Base-by-base conservation (phyloP, 1,140 invertebrate genomes). In the Drosophila burlai region DNA sequence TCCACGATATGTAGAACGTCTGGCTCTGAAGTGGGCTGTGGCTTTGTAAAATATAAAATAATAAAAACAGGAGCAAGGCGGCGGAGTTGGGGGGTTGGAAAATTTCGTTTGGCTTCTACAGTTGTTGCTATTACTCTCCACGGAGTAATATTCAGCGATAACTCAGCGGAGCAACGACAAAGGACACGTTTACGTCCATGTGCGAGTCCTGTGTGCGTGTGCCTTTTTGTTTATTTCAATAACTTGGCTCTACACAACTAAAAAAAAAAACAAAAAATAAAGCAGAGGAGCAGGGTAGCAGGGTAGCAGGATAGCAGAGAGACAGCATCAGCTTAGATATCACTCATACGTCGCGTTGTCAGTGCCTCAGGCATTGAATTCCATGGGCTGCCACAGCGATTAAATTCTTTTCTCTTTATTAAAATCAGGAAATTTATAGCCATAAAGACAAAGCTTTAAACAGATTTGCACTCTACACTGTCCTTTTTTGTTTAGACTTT, bases 111-210 rank as follows among this genome's bases (percentile, higher is more conserved):
- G 68, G 60, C 60, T 79, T 57, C 79, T 72, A 47, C 73, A 58
- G 43, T 72, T 74, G 79, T 73, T 81, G 59, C 62, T 80, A 89
- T 90, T 89, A 81, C 78, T 90, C 84, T 90, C 84, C 75, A 71
- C 61, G 84, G 84, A 89, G 78, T 84, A 90, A 90, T 89, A 90
- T 90, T 77, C 85, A 84, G 59, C 81, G 85, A 89, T 89, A 89
- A 90, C 81, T 89, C 85, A 75, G 74, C 54, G 67, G 69, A 58
- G 63, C 11, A 76, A 18, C 55, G 54, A 78, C 76, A 78, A 76
- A 77, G 65, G 73, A 60, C 75, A 77, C 75, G 75, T 76, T 76
- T 76, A 29, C 45, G 26, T 46, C 13, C 29, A 40, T 65, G 26
- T 62, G 26, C 66, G 57, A 29, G 24, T 43, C 31, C 47, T 52